phyloP scores from a whole-genome alignment of 2,797 vertebrate species.

The Passerculus sandwichensis region DNA sequence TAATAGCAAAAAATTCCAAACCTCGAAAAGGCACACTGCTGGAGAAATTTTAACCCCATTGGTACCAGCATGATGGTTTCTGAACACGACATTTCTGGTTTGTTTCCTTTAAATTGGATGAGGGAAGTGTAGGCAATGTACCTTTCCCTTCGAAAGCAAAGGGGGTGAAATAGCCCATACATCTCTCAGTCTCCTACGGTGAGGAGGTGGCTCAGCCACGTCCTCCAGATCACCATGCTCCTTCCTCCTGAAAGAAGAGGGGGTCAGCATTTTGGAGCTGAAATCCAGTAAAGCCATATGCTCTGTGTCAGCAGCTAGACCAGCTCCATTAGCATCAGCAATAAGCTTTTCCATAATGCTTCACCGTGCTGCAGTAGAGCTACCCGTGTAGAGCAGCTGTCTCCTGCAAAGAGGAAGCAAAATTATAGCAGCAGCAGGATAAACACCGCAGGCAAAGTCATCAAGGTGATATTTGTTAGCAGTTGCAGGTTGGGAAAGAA shows the following conservation, averaged over 20 bases:
- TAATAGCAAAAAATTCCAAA: background rate
- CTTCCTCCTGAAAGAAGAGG: background rate
- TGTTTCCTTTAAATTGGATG: background rate
- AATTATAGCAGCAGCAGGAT: background rate
- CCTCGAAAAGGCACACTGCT: background rate
- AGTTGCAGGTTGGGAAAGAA: background rate
- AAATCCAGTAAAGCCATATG: background rate
- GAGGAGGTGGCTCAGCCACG: background rate
- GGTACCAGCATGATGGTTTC: background rate
- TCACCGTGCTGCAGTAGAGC: background rate
- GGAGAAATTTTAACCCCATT: background rate
- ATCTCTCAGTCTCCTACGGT: background rate
- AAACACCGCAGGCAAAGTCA: constrained; percentile 36
- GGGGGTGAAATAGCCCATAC: background rate
- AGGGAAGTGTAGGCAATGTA: background rate
- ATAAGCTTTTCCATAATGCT: background rate
- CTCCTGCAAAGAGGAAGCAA: constrained; percentile 19
- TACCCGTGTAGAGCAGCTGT: background rate
- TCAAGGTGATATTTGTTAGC: constrained; percentile 35
- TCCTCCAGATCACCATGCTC: background rate
- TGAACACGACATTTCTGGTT: background rate
- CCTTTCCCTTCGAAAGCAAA: background rate
- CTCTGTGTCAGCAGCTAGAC: constrained; percentile 16
- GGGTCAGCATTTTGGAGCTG: constrained; percentile 17
- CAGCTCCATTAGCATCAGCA: constrained; percentile 19